These are phyloP conservation scores for Phoxinus dragarum DNA, from an alignment of 2,797 vertebrate species.

Conservation along the genomic window DNA sequence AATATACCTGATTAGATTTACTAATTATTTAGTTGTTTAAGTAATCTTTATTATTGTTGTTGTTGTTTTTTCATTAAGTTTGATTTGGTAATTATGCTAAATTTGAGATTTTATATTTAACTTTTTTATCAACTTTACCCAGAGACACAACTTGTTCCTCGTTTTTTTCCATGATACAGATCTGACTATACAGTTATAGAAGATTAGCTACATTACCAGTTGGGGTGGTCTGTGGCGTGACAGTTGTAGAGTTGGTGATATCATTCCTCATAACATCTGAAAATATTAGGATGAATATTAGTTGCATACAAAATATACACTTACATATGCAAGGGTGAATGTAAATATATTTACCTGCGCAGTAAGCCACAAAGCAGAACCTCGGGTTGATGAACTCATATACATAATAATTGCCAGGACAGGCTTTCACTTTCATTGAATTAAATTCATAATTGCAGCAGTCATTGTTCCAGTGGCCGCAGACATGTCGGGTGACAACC, in stretches of 20 bases:
- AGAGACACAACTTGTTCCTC: no score
- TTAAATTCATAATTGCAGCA: conserved; percentile 14
- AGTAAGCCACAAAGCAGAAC: conserved; percentile 11
- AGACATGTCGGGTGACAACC: conserved; percentile 31
- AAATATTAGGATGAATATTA: not conserved
- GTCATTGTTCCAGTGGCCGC: not conserved
- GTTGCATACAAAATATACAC: not conserved
- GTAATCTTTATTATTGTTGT: no score
- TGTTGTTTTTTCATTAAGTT: no score
- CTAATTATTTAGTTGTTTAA: no score
- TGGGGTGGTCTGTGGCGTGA: no score
- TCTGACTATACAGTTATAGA: no score
- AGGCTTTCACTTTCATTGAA: conserved; percentile 33
- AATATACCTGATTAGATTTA: no score
- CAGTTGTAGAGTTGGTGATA: not conserved
- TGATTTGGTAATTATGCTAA: no score
- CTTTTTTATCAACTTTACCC: no score
- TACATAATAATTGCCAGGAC: conserved; percentile 34
- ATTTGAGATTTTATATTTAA: no score
- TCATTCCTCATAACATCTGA: not conserved
- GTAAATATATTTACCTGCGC: conserved; percentile 16
- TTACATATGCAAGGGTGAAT: not conserved
- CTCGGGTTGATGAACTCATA: conserved; percentile 19
- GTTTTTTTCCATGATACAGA: no score
- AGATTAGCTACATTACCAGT: no score